These are phyloP conservation scores for Dynastes grantii DNA, from an alignment of 2,888 invertebrate genomes.

Conservation along the genomic window DNA sequence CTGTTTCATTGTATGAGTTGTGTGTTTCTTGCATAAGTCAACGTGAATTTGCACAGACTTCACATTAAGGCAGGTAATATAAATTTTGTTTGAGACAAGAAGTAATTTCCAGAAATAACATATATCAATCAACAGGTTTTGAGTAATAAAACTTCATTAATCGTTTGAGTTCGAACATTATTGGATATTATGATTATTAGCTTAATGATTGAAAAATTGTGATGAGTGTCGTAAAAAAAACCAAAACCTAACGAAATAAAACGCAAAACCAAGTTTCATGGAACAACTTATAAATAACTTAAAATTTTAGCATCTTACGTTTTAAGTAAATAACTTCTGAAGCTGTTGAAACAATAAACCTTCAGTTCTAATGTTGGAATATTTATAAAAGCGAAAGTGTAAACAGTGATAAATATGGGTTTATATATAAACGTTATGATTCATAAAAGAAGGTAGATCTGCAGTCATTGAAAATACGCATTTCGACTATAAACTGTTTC, in stretches of 20 bases:
- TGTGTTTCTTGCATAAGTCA: slow-evolving; percentile 5
- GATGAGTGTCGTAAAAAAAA: not conserved
- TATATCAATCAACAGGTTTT: not conserved
- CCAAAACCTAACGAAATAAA: not conserved
- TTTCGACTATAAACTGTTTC: no score
- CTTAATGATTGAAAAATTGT: not conserved
- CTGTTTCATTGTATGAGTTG: slow-evolving; percentile 15
- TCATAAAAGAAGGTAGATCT: no score
- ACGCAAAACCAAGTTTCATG: not conserved
- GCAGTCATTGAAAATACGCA: no score
- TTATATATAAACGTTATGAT: not conserved
- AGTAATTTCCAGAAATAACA: not conserved
- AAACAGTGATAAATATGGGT: not conserved
- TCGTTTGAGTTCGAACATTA: not conserved
- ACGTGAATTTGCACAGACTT: not conserved
- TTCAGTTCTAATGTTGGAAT: slow-evolving; percentile 5
- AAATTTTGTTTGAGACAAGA: no score
- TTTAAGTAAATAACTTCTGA: slow-evolving; percentile 10
- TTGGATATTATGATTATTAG: not conserved
- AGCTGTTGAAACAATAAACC: slow-evolving; percentile 8
- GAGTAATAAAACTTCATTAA: not conserved
- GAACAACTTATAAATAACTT: not conserved
- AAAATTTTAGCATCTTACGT: not conserved
- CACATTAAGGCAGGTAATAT: not conserved
- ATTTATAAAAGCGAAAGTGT: slow-evolving; percentile 2